Evolutionary conservation across 2,888 invertebrate genomes (phyloP).

Genomic region (Scaptomyza polygonia): DNA sequence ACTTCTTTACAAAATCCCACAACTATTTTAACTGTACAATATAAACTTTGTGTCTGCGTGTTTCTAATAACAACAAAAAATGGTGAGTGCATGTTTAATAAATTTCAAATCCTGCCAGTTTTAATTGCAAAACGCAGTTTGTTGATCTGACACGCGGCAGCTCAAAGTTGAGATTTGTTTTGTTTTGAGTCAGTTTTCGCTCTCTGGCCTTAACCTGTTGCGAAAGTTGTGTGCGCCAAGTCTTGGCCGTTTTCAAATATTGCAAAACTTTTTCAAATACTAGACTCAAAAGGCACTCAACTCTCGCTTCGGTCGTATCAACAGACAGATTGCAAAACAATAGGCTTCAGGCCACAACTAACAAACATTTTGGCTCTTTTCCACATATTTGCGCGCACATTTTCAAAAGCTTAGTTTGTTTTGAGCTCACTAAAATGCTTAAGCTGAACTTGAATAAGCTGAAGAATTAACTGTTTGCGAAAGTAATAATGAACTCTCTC

Average conservation of each 20-base stretch:
- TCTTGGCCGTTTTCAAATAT: slow-evolving; percentile 37
- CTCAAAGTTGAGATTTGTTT: slow-evolving; percentile 19
- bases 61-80: slow-evolving; percentile 35
- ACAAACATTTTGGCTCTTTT: slow-evolving; percentile 2
- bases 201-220: slow-evolving; percentile 60
- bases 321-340: slow-evolving; percentile 30
- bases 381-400: background rate
- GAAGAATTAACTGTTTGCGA: background rate
- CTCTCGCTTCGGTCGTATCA: slow-evolving; percentile 15
- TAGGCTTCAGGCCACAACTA: slow-evolving; percentile 27
- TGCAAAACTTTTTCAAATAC: slow-evolving; percentile 56
- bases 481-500: background rate
- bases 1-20: background rate
- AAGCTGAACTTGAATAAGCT: background rate
- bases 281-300: background rate
- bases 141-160: background rate
- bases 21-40: background rate
- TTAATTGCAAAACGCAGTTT: background rate
- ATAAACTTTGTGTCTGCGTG: background rate
- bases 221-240: slow-evolving; percentile 70
- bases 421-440: slow-evolving; percentile 18
- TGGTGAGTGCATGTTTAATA: slow-evolving; percentile 45
- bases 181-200: slow-evolving; percentile 29
- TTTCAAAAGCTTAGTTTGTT: background rate
- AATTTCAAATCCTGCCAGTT: background rate